Evolutionary conservation across 2,888 invertebrate species (phyloP).

Genomic region (Nemotelus pantherinus): DNA sequence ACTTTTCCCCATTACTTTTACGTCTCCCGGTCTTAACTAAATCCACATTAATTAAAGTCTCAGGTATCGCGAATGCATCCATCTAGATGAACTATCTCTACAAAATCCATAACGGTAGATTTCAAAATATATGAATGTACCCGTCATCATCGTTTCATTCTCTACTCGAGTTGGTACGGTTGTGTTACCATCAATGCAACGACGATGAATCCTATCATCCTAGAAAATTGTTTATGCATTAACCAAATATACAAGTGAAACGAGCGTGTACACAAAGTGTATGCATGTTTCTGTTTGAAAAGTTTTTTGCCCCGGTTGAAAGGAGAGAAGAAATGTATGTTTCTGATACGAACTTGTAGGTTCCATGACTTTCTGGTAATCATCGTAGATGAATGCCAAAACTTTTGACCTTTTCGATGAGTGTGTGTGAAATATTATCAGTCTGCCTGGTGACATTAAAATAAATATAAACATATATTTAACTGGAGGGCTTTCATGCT

Average conservation of each 20-base stretch:
- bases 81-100: background rate
- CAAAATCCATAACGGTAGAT: constrained; percentile 28
- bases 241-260: background rate
- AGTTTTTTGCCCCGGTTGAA: too few relatives aligned
- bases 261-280: background rate
- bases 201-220: background rate
- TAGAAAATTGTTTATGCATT: constrained; percentile 16
- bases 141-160: too few relatives aligned
- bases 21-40: constrained; percentile 8
- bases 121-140: background rate
- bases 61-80: constrained; percentile 23
- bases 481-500: too few relatives aligned
- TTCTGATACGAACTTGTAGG: too few relatives aligned
- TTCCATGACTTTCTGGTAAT: too few relatives aligned
- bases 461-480: too few relatives aligned
- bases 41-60: constrained; percentile 39
- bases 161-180: background rate
- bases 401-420: background rate
- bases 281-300: too few relatives aligned
- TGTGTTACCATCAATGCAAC: background rate
- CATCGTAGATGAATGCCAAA: background rate
- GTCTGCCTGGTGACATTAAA: too few relatives aligned
- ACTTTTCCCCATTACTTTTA: background rate
- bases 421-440: background rate
- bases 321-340: too few relatives aligned